phyloP scores from a whole-genome alignment of 2,113 vertebrate species.

The Microcebus lehilahytsara region DNA sequence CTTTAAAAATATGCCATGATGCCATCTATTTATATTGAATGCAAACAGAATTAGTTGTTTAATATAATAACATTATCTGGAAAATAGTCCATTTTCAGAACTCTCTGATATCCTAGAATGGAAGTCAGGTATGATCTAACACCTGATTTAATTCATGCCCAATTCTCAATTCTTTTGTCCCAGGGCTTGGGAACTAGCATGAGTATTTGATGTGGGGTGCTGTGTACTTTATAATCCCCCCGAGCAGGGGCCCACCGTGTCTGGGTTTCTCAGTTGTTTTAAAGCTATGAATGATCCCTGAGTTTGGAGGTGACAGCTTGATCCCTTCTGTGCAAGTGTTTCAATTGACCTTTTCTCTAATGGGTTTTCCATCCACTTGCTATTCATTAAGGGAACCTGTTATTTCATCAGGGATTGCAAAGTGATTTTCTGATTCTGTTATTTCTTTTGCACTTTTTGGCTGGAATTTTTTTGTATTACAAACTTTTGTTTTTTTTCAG shows the following conservation, averaged over 20 bases:
- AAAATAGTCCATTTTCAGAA: background rate
- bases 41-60: background rate
- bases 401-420: background rate
- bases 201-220: too few species aligned
- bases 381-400: background rate
- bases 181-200: background rate
- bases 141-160: background rate
- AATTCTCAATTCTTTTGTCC: background rate
- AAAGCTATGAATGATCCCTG: background rate
- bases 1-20: background rate
- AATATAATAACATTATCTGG: background rate
- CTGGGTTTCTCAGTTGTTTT: background rate
- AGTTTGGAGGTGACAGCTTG: background rate
- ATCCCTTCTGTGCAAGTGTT: background rate
- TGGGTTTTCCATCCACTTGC: background rate
- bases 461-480: slow-evolving; percentile 6
- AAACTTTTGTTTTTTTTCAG: background rate
- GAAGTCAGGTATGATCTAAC: background rate
- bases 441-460: background rate
- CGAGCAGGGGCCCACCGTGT: background rate
- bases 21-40: background rate
- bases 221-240: background rate
- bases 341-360: background rate
- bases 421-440: background rate
- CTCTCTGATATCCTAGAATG: background rate